Base-by-base conservation (phyloP, 64 coral and sea anemone genomes). In the Stichodactyla mertensii region DNA sequence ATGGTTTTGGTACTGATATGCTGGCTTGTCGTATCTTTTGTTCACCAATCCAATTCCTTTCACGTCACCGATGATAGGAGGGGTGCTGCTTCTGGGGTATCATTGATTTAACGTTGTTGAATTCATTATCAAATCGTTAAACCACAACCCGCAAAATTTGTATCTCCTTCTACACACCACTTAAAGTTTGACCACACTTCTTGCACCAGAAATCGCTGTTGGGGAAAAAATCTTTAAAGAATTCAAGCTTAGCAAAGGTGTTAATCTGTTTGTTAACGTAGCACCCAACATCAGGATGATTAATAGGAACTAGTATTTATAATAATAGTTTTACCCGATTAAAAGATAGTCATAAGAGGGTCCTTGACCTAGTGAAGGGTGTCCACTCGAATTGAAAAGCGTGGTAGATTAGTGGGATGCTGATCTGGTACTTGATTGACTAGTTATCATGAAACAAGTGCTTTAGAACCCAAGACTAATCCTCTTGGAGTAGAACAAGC, bases 321-420 rank as follows among this genome's bases (percentile, higher is more conserved):
- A 74, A 74, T 31, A 74, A 74, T 74, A 74, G 69, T 74, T 74
- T 74, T 31, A 74, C 14, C 69, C 69, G 69, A 74, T 74, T 74
- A 74, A 28, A 74, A 74, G 69, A 81, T 81, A 81, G 78, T 81
- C 53, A 55, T 52, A 81, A 81, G 78, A 81, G 78, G 69, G 78
- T 81, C 51, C 78, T 81, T 81, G 78, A 81, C 78, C 78, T 20
- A 81, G 52, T 81, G 69, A 81, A 81, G 78, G 20, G 78, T 81
- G 36, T 81, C 78, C 78, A 81, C 78, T 81, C 78, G 51, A 81
- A 81, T 52, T 55, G 51, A 81, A 81, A 81, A 81, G 78, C 16
- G 52, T 81, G 36, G 24, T 53, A 52, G 78, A 81, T 81, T 81
- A 55, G 78, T 81, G 78, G 78, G 51, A 20, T 81, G 78, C n/a